Evolutionary conservation across 2,888 invertebrate genomes (phyloP), one percentile per base, ranked within the genome.

Genomic region (Lepidonotus clava): DNA sequence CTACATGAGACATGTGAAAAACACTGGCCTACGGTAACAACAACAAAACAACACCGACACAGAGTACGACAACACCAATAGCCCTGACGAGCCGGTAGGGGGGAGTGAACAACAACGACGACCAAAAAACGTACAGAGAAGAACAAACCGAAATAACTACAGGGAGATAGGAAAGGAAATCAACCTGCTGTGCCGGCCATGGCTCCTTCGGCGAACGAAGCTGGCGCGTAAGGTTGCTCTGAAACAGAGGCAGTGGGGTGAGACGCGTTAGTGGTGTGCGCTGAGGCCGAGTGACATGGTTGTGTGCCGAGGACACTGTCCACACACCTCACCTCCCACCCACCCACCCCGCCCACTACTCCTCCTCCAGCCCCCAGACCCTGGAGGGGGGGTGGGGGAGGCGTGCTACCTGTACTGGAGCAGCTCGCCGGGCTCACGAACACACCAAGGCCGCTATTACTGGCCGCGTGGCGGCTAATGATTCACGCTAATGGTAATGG

Each of bases 161-260:
- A 51, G 71, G 6, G 46, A 80, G 32, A 80, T 41, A 80, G 24
- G 71, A 71, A 71, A 71, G 6, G 38, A 34, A 51, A 51, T 80
- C 80, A 41, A 80, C 80, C 80, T 80, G 80, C 1, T 8, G 28
- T 80, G 80, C 28, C 51, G 24, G 80, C 80, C 80, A 80, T 80
- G 80, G 80, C 80, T 41, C 80, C 80, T 5, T 80, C 80, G 28
- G 41, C 46, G 41, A 46, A 34, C 46, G 80, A 32, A n/a, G 41
- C 80, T 24, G 80, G 46, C 0, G 41, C 6, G 80, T 80, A 14
- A 80, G 71, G 71, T 34, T 46, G 80, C 80, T 80, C 80, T 80
- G 80, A 41, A 80, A 80, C 14, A 80, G 80, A 80, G 71, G 71
- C 36, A 34, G 36, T n/a, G 71, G 2, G 14, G 71, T 34, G 21